Evolutionary conservation across 2,797 vertebrate genomes (phyloP).

Genomic region (Balearica regulorum): DNA sequence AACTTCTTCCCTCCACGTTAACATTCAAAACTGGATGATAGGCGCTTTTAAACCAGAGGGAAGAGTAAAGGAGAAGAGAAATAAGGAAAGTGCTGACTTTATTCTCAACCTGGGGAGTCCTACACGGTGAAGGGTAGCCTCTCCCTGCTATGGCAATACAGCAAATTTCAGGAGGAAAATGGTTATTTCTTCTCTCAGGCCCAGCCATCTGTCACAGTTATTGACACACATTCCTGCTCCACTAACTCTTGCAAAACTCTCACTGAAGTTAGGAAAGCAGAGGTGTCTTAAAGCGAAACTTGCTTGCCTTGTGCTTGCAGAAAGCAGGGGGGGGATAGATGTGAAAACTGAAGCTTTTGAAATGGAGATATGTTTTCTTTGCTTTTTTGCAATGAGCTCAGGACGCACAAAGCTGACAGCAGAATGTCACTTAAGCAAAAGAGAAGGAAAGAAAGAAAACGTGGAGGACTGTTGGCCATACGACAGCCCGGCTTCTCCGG

Average conservation of each 20-base stretch:
- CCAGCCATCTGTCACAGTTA: not conserved
- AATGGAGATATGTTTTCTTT: not conserved
- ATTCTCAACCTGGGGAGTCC: constrained; percentile 1
- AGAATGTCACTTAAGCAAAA: not conserved
- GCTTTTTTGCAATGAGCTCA: not conserved
- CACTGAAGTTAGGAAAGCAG: not conserved
- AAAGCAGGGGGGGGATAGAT: not conserved
- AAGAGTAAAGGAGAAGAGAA: not conserved
- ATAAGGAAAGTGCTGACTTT: constrained; percentile 5
- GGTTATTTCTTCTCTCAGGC: constrained; percentile 19
- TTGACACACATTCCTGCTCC: not conserved
- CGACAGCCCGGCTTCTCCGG: accelerated
- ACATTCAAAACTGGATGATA: not conserved
- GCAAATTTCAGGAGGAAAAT: not conserved
- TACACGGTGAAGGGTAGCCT: accelerated
- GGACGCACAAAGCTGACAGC: not conserved
- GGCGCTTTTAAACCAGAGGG: not conserved
- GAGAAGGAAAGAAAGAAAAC: not conserved
- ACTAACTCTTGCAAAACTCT: not conserved
- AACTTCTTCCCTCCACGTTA: not conserved
- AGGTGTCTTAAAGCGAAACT: not conserved
- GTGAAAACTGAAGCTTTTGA: not conserved
- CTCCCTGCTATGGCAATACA: not conserved
- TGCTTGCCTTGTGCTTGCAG: not conserved
- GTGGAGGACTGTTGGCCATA: accelerated